phyloP scores from a whole-genome alignment of 2,113 vertebrate species.

The Peromyscus polionotus region DNA sequence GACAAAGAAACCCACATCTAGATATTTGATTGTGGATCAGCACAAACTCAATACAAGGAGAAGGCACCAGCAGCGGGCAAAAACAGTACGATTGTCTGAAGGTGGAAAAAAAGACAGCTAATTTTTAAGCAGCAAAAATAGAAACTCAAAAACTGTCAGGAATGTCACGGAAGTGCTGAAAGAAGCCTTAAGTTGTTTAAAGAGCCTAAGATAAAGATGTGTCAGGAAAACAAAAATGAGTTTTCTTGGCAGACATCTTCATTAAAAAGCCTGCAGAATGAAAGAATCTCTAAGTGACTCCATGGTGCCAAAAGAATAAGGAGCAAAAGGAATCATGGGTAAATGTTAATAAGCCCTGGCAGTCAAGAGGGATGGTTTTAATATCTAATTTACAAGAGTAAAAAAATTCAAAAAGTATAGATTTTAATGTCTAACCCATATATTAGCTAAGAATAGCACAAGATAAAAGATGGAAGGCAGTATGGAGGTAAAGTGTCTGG shows the following conservation, averaged over 20 bases:
- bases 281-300: neutral
- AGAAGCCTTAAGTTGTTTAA: constrained; percentile 29
- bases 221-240: constrained; percentile 52
- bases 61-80: neutral
- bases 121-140: neutral
- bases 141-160: constrained; percentile 43
- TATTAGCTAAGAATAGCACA: neutral
- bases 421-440: neutral
- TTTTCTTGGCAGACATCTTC: constrained; percentile 33
- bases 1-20: neutral
- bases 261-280: constrained; percentile 12
- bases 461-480: neutral
- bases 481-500: neutral
- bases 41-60: neutral
- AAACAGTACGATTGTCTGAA: neutral
- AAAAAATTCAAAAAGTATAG: neutral
- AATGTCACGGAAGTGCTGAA: neutral
- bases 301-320: neutral
- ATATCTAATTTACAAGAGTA: constrained; percentile 20
- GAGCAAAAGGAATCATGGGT: neutral
- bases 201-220: constrained; percentile 58
- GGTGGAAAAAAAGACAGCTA: neutral
- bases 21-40: neutral
- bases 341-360: neutral
- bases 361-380: neutral